Evolutionary conservation across 2,888 invertebrate genomes (phyloP).

Genomic region (Cyclophora punctaria): DNA sequence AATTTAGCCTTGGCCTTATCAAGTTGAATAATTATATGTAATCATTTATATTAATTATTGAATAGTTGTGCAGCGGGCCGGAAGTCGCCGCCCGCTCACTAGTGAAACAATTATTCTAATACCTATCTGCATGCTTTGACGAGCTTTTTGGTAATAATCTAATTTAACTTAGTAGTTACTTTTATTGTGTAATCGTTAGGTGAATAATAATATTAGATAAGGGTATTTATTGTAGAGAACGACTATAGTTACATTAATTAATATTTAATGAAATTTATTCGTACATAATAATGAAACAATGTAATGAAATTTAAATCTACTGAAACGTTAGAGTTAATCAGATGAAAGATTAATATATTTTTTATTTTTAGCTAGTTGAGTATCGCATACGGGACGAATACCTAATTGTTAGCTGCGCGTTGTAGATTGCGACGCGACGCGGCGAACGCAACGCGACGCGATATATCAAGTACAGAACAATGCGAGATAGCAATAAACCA

Average conservation of each 20-base stretch:
- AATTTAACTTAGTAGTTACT: slow-evolving; percentile 72
- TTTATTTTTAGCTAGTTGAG: slow-evolving; percentile 74
- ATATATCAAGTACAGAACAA: slow-evolving; percentile 40
- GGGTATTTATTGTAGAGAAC: slow-evolving; percentile 73
- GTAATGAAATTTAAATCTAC: slow-evolving; percentile 62
- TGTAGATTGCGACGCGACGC: slow-evolving; percentile 8
- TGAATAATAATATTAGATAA: slow-evolving; percentile 67
- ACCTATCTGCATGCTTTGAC: slow-evolving; percentile 75
- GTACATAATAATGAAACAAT: slow-evolving; percentile 68
- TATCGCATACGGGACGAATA: slow-evolving; percentile 59
- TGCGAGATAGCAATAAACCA: slow-evolving; percentile 74
- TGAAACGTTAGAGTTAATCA: slow-evolving; percentile 61
- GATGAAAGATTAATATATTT: slow-evolving; percentile 72
- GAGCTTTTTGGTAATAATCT: slow-evolving; percentile 76
- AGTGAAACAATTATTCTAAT: slow-evolving; percentile 69
- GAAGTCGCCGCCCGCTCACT: slow-evolving; percentile 61
- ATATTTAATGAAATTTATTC: slow-evolving; percentile 64
- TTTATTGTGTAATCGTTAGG: slow-evolving; percentile 72
- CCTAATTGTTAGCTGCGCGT: slow-evolving; percentile 54
- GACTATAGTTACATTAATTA: slow-evolving; percentile 70
- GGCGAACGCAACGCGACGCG: slow-evolving; percentile 28
- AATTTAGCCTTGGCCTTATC: slow-evolving; percentile 76
- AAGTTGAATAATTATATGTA: slow-evolving; percentile 71
- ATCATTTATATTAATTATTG: slow-evolving; percentile 57
- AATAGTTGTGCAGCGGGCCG: slow-evolving; percentile 51